Conservation (phyloP, 1,140 invertebrate genomes). For the Metopolophium dirhodum region DNA sequence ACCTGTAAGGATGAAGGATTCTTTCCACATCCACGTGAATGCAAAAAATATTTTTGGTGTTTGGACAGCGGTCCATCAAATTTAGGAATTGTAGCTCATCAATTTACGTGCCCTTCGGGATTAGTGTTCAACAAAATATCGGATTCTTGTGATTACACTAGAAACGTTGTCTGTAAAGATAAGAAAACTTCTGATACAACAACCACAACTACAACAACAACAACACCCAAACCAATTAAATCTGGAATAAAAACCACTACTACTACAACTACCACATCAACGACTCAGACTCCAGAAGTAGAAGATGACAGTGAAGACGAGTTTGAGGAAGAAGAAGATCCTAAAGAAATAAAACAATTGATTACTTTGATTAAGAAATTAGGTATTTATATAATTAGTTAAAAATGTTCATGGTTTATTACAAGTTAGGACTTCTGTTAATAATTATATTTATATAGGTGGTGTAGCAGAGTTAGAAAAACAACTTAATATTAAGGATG, state of each 20-base stretch:
- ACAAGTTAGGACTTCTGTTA: neutral
- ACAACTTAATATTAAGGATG: slow-evolving; percentile 68
- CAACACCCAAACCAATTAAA: slow-evolving; percentile 64
- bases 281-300: slow-evolving; percentile 66
- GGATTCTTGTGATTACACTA: slow-evolving; percentile 89
- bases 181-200: slow-evolving; percentile 58
- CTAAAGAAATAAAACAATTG: slow-evolving; percentile 82
- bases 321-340: slow-evolving; percentile 72
- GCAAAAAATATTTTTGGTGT: slow-evolving; percentile 96
- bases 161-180: slow-evolving; percentile 81
- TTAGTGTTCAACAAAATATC: slow-evolving; percentile 89
- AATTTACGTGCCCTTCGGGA: slow-evolving; percentile 91
- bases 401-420: neutral
- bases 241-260: slow-evolving; percentile 63
- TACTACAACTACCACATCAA: slow-evolving; percentile 65
- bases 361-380: slow-evolving; percentile 85
- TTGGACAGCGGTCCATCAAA: slow-evolving; percentile 87
- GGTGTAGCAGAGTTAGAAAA: slow-evolving; percentile 83
- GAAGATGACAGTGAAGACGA: slow-evolving; percentile 72
- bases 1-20: slow-evolving; percentile 94
- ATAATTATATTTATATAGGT: slow-evolving; percentile 63
- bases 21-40: slow-evolving; percentile 89
- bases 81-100: slow-evolving; percentile 87
- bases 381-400: slow-evolving; percentile 61
- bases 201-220: slow-evolving; percentile 67